Evolutionary conservation across 2,113 vertebrate genomes (phyloP), one percentile per base, ranked within the genome.

Genomic region (Saccopteryx leptura): DNA sequence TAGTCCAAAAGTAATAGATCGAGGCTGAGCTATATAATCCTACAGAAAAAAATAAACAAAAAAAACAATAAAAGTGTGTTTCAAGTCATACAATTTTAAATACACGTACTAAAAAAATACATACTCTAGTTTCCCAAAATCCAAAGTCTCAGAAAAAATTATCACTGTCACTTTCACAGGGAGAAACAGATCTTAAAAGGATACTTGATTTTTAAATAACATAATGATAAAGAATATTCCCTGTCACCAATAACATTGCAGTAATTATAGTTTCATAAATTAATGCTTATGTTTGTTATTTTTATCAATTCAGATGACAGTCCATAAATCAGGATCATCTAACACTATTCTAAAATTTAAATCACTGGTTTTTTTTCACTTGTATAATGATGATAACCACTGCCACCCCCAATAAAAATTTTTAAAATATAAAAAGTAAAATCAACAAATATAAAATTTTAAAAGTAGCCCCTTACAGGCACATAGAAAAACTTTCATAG

Each of bases 21-120:
- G 78, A 96, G 97, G 92, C 78, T 97, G 96, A 7, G 90, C 88
- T 61, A 92, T 17, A 60, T 97, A 87, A 33, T 97, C 98, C 98
- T 98, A 81, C 89, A 85, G 91, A 50, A 90, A 89, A 96, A 13
- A 1, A 85, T n/a, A n/a, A n/a, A n/a, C n/a, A 92, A 50, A 90
- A 89, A 96, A 13, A 1, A 85, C 1, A 85, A 82, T 19, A 60
- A 50, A 28, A 23, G 24, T 3, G 4, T 28, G 6, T 50, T 13
- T 48, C 18, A 76, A 69, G n/a, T 61, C 46, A 52, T 7, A 58
- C 10, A 33, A 28, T 31, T 65, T 33, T 46, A n/a, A 81, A 58
- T 6, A 52, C 2, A 8, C 33, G 13, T 21, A 78, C 74, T 69
- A 23, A 68, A 74, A 83, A 89, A 65, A 79, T 87, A 71, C 4